Base-by-base conservation (phyloP, 2,113 vertebrate genomes). In the pig (Sus scrofa) region DNA sequence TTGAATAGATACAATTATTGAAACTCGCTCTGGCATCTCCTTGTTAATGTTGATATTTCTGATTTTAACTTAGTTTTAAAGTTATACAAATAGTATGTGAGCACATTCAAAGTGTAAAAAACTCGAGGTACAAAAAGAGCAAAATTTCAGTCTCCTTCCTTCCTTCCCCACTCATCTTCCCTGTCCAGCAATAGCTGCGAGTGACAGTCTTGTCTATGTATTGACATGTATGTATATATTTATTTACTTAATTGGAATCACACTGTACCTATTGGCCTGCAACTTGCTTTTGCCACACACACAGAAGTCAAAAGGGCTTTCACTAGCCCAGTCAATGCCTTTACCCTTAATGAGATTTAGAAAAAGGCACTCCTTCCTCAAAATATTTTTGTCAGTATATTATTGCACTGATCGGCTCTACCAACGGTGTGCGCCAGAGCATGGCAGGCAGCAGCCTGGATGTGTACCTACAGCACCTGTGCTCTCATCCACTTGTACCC, bases 1-100 rank as follows among this genome's bases (percentile, higher is more conserved):
- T 34, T 37, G 54, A 71, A 67, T 30, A 16, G 22, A 32, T 34
- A 12, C 2, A 52, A 63, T 16, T 93, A 56, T 50, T 79, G 39
- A 79, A 79, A 20, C 27, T 86, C 20, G 26, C 2, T 16, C 37
- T 60, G 39, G 52, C 74, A 79, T 50, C 70, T 62, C 37, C 78
- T 52, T 52, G 74, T 18, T 65, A 27, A 30, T 62, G 58, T 60
- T 81, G 56, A 37, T 81, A 91, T 60, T 78, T 10, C 34, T 68
- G 34, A 86, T 50, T 60, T 86, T 79, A 90, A 56, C 12, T 39
- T 78, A n/a, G 12, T 44, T 93, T 93, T 93, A 58, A 78, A 78
- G 70, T 50, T 22, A 78, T 4, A 58, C 22, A 68, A 56, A 81
- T n/a, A 85, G 4, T 60, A 60, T n/a, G 30, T 60, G 20, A 27